Evolutionary conservation across 2,888 invertebrate species (phyloP).

Genomic region (Xanthia icteritia): DNA sequence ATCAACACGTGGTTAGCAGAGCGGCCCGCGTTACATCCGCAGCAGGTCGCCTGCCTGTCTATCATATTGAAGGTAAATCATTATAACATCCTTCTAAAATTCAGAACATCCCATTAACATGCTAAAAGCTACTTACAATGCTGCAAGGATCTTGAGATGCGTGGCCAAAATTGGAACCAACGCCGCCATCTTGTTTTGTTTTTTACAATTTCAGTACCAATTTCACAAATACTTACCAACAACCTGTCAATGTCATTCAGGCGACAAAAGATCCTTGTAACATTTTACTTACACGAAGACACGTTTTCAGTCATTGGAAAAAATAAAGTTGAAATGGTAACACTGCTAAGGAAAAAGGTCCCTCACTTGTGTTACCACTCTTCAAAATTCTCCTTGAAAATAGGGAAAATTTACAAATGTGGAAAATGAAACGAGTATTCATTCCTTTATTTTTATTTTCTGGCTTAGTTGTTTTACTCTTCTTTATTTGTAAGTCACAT

Average conservation of each 20-base stretch:
- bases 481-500: not conserved
- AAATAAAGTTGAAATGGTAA: not conserved
- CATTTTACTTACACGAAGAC: not conserved
- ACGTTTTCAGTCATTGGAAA: not conserved
- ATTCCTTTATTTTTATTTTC: too few relatives aligned
- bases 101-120: not conserved
- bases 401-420: not conserved
- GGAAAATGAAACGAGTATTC: not conserved
- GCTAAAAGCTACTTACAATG: not conserved
- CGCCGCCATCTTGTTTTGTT: not conserved
- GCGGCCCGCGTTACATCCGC: constrained; percentile 97
- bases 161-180: not conserved
- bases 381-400: constrained; percentile 3
- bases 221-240: not conserved
- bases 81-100: not conserved
- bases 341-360: not conserved
- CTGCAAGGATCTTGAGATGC: not conserved
- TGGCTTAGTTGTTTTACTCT: not conserved
- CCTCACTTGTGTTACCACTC: not conserved
- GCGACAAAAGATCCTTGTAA: not conserved
- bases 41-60: constrained; percentile 99
- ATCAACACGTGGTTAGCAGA: constrained; percentile 98
- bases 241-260: not conserved
- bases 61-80: constrained; percentile 90
- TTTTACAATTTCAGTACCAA: too few relatives aligned